These are phyloP conservation scores for Sebastes oblongus DNA, from an alignment of 2,797 vertebrate genomes.

Conservation along the genomic window DNA sequence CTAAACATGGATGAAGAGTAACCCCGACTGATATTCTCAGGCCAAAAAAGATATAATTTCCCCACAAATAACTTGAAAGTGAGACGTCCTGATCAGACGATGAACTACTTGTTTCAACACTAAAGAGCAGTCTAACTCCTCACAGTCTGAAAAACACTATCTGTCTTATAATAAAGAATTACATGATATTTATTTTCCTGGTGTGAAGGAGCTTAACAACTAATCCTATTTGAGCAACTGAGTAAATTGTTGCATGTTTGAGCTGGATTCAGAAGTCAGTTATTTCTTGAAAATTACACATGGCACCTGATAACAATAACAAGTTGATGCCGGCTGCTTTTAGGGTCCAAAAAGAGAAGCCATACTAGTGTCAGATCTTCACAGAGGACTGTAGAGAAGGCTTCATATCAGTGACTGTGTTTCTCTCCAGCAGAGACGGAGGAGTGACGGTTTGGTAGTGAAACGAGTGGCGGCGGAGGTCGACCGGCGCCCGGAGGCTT, in stretches of 20 bases:
- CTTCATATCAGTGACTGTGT: constrained; percentile 28
- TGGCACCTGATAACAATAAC: background rate
- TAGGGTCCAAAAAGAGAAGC: background rate
- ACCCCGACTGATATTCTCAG: background rate
- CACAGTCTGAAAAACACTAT: background rate
- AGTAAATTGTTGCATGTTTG: background rate
- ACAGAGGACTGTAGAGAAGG: background rate
- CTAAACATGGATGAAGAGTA: background rate
- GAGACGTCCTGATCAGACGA: background rate
- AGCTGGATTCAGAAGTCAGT: background rate
- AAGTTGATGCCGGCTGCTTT: background rate
- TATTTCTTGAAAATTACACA: background rate
- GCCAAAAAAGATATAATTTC: background rate
- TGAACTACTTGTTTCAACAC: background rate
- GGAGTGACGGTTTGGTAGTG: background rate
- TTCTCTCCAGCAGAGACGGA: background rate
- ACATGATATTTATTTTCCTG: background rate
- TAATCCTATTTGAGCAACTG: background rate
- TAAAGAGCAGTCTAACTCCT: background rate
- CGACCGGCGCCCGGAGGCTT: constrained; percentile 25
- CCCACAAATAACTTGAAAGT: background rate
- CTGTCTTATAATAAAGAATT: background rate
- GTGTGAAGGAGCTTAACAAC: background rate
- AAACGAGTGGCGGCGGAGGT: constrained; percentile 8
- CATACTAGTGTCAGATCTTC: background rate